phyloP scores from a whole-genome alignment of 2,888 invertebrate species.

The Euclidia mi region DNA sequence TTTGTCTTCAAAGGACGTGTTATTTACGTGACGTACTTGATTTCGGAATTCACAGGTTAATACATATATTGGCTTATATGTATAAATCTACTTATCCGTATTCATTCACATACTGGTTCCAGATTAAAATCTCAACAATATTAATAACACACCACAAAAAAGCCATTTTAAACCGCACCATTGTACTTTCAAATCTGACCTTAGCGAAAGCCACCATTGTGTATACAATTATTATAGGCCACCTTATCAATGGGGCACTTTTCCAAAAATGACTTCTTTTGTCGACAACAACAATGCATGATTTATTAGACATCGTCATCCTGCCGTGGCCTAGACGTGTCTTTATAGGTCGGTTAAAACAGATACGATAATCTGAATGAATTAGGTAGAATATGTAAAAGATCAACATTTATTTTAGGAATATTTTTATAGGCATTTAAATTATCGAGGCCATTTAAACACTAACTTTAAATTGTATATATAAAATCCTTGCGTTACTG shows the following conservation, averaged over 20 bases:
- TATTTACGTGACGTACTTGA: too few relatives aligned
- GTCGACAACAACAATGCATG: slow-evolving; percentile 83
- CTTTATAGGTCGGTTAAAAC: slow-evolving; percentile 32
- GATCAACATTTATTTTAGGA: too few relatives aligned
- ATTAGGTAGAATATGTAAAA: slow-evolving; percentile 5
- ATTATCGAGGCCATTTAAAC: too few relatives aligned
- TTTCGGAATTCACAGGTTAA: too few relatives aligned
- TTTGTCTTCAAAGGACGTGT: too few relatives aligned
- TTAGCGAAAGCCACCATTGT: slow-evolving; percentile 52
- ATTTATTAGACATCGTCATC: slow-evolving; percentile 71
- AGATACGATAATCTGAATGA: background rate
- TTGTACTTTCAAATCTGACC: slow-evolving; percentile 51
- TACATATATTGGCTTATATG: too few relatives aligned
- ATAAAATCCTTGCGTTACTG: too few relatives aligned
- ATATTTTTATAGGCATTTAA: too few relatives aligned
- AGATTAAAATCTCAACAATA: background rate
- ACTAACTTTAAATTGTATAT: too few relatives aligned
- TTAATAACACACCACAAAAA: slow-evolving; percentile 11
- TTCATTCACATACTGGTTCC: background rate
- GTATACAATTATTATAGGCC: slow-evolving; percentile 69
- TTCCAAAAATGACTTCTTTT: slow-evolving; percentile 87
- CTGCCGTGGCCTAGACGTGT: slow-evolving; percentile 60
- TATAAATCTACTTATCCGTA: too few relatives aligned
- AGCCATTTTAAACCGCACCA: slow-evolving; percentile 29
- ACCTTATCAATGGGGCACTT: slow-evolving; percentile 75